Evolutionary conservation across 2,797 vertebrate genomes (phyloP), one percentile per base, ranked within the genome.

Genomic region (Clarias platycephalus): DNA sequence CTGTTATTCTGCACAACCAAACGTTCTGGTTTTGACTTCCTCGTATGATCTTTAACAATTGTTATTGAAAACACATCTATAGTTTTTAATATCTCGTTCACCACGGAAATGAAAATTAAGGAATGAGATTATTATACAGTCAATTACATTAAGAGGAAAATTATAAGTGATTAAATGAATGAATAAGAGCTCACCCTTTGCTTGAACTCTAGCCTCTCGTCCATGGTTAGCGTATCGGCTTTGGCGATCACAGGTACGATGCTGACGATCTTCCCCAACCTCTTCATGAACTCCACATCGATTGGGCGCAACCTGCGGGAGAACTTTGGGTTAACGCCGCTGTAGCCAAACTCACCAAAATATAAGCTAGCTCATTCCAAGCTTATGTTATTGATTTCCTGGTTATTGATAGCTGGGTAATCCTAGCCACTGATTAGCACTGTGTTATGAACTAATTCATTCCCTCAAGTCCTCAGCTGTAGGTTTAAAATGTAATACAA

Each of bases 191-290:
- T 94, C 87, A 99, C 97, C 96, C 94, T 94, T 87, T 94, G 94
- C 87, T 97, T 97, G 92, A 99, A 99, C 87, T 96, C 95, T 77
- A 95, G 94, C 67, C 97, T 94, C 84, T 99, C 98, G 70, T 98
- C 98, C 5, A 98, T 92, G 82, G 98, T 99, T 68, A 99, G 95
- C 0, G 97, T 97, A 93, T 99, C 98, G 0, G 97, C 96, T 90
- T 98, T 96, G 89, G 97, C 97, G 0, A 99, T 99, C 90, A 99
- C 96, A 0, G 97, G 97, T 9, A 99, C 97, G 49, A 99, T 96
- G 5, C 97, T 99, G 86, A 98, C 97, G 0, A 97, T 96, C 90
- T 93, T 95, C 84, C 96, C 96, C 86, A 99, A 91, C 72, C 96
- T 92, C 90, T 94, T 95, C 96, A 99, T 96, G 90, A 98, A 98